Percentiles rank a stretch among this genome's conserved stretches.
phyloP scores from a whole-genome alignment of 2,113 vertebrate species.

The Eudyptes chrysolophus region DNA sequence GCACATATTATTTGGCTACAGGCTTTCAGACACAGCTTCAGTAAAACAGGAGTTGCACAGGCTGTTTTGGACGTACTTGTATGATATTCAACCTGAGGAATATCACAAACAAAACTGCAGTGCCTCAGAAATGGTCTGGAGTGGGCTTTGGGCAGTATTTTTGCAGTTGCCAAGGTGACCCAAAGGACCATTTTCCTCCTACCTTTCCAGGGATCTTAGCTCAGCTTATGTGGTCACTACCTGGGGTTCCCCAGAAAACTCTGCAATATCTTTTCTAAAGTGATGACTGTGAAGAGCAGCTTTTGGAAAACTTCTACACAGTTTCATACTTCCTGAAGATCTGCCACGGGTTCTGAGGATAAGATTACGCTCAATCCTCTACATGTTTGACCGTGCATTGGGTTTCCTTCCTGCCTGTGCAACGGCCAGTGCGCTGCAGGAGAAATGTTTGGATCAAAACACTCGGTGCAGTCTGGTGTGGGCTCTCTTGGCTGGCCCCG shows the following conservation, averaged over 20 bases:
- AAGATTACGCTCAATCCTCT: rapidly evolving
- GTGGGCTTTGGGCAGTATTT: neutral
- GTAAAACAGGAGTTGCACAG: neutral
- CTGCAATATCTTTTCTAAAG: rapidly evolving
- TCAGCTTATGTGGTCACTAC: neutral
- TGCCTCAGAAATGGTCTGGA: neutral
- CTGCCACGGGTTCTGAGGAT: rapidly evolving
- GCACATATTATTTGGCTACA: rapidly evolving
- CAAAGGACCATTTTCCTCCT: rapidly evolving
- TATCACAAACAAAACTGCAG: rapidly evolving
- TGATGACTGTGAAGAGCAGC: neutral
- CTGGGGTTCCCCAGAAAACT: neutral
- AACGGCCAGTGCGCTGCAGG: rapidly evolving
- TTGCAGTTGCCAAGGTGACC: neutral
- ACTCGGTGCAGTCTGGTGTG: rapidly evolving
- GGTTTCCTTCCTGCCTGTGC: rapidly evolving
- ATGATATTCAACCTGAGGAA: neutral
- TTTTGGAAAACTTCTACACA: neutral
- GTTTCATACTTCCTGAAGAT: rapidly evolving
- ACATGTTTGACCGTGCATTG: rapidly evolving
- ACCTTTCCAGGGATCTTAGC: neutral
- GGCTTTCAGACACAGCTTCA: rapidly evolving
- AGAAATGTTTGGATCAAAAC: rapidly evolving
- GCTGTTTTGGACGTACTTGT: neutral
- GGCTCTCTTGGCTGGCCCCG: neutral